A percentile compares a stretch with the other conserved stretches of the same genome.
Evolutionary conservation across 2,113 vertebrate genomes (phyloP).

Genomic region (Thunnus maccoyii): DNA sequence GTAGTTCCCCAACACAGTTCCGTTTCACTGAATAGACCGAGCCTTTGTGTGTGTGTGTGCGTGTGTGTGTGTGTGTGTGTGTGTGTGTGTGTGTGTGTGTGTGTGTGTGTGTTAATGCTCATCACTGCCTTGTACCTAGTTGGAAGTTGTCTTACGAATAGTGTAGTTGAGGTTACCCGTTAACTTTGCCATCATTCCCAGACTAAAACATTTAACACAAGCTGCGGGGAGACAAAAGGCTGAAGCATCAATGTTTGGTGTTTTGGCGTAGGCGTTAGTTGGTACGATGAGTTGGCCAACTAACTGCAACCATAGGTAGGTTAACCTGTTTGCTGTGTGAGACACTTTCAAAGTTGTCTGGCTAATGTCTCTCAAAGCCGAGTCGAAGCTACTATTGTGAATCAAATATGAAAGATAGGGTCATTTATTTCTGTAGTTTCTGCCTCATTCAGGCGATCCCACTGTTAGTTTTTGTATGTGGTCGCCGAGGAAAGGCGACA

Average conservation of each 20-base stretch:
- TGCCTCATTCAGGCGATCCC: background rate
- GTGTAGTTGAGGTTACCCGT: background rate
- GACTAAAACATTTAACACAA: background rate
- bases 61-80: slow-evolving; percentile 20
- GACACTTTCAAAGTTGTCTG: slow-evolving; percentile 65
- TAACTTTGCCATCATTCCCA: background rate
- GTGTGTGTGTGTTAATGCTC: slow-evolving; percentile 33
- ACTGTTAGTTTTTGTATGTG: slow-evolving; percentile 15
- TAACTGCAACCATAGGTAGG: slow-evolving; percentile 56
- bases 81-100: background rate
- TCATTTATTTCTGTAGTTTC: background rate
- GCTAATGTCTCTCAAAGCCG: background rate
- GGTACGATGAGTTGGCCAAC: slow-evolving; percentile 68
- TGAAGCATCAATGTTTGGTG: background rate
- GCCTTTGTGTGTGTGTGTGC: slow-evolving; percentile 70
- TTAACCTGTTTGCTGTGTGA: slow-evolving; percentile 78
- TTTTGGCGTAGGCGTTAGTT: slow-evolving; percentile 48
- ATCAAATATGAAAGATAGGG: accelerated
- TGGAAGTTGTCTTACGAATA: slow-evolving; percentile 8
- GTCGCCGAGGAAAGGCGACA: slow-evolving; percentile 60
- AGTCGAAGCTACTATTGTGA: accelerated
- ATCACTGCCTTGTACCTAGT: slow-evolving; percentile 15
- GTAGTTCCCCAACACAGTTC: slow-evolving; percentile 72
- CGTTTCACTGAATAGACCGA: slow-evolving; percentile 78
- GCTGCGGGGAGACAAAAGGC: slow-evolving; percentile 10